Conservation (phyloP, 30 jellyfish, hydroid and myxozoan species). For the Mastigias papua region DNA sequence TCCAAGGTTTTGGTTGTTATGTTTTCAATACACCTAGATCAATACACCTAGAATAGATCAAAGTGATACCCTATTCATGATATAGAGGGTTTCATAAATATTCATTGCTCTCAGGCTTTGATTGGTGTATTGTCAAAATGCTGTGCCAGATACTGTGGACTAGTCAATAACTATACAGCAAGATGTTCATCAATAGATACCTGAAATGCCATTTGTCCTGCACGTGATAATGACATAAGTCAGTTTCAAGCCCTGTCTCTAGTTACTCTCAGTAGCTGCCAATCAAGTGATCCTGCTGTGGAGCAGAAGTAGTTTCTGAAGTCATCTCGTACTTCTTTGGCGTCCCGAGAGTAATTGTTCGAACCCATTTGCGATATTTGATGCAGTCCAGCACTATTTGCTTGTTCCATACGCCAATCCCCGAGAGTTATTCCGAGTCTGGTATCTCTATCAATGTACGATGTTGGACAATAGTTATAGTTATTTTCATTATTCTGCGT, state of each 20-base stretch:
- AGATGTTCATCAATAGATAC: not conserved
- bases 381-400: slow-evolving; percentile 8
- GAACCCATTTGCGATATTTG: slow-evolving; percentile 27
- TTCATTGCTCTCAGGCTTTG: not conserved
- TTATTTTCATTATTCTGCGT: slow-evolving; percentile 12
- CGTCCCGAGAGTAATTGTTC: slow-evolving; percentile 30
- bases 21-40: too few relatives aligned
- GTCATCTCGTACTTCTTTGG: slow-evolving; percentile 45
- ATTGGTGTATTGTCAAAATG: not conserved
- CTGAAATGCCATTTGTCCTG: not conserved
- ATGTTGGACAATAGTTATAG: slow-evolving; percentile 29
- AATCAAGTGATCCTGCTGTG: slow-evolving; percentile 12
- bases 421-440: slow-evolving; percentile 28
- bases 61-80: too few relatives aligned
- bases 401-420: slow-evolving; percentile 58
- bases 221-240: not conserved
- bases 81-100: not conserved
- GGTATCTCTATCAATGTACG: slow-evolving; percentile 33
- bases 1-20: too few relatives aligned
- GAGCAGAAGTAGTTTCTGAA: slow-evolving; percentile 29
- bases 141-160: not conserved
- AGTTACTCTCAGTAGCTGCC: slow-evolving; percentile 37
- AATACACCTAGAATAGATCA: too few relatives aligned
- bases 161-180: not conserved
- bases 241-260: not conserved